Base-by-base conservation (phyloP, 2,113 vertebrate genomes). In the Genyomyrus donnyi region DNA sequence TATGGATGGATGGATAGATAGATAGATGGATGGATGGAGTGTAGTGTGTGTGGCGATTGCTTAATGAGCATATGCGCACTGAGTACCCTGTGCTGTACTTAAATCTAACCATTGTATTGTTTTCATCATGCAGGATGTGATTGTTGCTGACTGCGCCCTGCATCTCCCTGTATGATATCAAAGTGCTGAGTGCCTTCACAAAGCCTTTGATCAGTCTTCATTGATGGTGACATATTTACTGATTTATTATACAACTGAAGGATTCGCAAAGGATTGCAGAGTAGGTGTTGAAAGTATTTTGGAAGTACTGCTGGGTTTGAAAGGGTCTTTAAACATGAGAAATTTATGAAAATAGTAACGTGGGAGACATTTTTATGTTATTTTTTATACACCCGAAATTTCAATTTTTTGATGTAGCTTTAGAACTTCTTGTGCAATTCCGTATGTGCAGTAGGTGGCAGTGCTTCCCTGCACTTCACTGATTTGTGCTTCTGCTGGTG, bases 201-300 rank as follows among this genome's bases (percentile, higher is more conserved):
- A 39, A 80, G 35, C 35, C 17, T 42, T 80, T 80, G 74, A 80
- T 80, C 74, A 80, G 35, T 39, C 17, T 80, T 80, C 74, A 80
- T 80, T 19, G 74, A 80, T 39, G 35, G 27, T 70, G 62, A 70
- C 62, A 70, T 80, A 42, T 35, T 80, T 80, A 80, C 74, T 80
- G 74, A 80, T 80, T 80, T 80, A 80, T 80, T 31, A 80, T 80
- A 80, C 74, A 80, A 80, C 74, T 80, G 2, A 80, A 80, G 74
- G 74, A 80, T 80, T 80, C 17, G 74, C 35, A 42, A 17, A 19
- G 35, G 35, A 35, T 80, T 7, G 31, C 74, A 13, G 74, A 80
- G 35, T 80, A 80, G 31, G 74, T 80, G 74, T 42, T 35, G 74
- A 80, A 80, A 80, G 74, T 80, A 80, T 19, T 80, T 80, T 35